A percentile compares a stretch with the other conserved stretches of the same genome.
These are phyloP conservation scores for Masnerella sp. DNA, from an alignment of 2,888 invertebrate genomes.

Conservation along the genomic window DNA sequence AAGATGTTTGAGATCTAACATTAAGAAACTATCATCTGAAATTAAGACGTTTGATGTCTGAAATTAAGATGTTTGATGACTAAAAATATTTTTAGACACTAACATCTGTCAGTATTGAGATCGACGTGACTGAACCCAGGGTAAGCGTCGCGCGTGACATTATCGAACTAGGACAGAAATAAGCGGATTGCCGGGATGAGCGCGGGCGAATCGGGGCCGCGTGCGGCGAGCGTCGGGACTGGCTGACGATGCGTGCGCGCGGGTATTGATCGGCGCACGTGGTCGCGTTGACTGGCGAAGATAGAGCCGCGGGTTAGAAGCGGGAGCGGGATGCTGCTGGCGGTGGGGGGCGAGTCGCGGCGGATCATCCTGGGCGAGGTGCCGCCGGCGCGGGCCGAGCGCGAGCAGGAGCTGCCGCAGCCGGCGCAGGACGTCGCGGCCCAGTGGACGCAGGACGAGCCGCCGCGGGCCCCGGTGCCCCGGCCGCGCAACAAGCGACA, in stretches of 20 bases:
- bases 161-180: no score
- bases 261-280: constrained; percentile 48
- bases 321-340: constrained; percentile 79
- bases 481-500: constrained; percentile 66
- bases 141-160: no score
- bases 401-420: constrained; percentile 74
- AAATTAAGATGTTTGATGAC: no score
- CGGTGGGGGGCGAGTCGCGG: constrained; percentile 79
- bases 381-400: constrained; percentile 71
- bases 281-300: neutral
- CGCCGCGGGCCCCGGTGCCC: constrained; percentile 66
- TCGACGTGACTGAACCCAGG: no score
- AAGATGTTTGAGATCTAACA: no score
- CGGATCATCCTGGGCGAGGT: constrained; percentile 75
- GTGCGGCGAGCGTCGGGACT: no score
- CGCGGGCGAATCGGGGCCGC: no score
- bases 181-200: no score
- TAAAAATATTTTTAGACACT: no score
- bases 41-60: no score
- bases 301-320: constrained; percentile 37
- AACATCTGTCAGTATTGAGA: no score
- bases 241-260: constrained; percentile 18
- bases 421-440: constrained; percentile 75
- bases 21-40: no score
- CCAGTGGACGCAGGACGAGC: constrained; percentile 66